Conservation (phyloP, 2,113 vertebrate species). For the Hipposideros armiger region DNA sequence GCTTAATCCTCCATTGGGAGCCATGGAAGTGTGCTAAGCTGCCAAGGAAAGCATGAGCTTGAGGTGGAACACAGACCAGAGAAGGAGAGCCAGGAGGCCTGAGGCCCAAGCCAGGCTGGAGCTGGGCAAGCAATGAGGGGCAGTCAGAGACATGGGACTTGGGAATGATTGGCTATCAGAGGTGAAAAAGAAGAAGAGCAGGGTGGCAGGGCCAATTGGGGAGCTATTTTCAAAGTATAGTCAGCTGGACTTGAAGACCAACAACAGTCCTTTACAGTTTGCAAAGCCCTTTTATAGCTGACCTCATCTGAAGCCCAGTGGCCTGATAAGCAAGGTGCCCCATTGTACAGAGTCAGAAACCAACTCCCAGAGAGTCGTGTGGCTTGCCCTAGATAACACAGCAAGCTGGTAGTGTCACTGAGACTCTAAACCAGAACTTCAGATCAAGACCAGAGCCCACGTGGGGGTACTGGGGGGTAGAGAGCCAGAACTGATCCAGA, state of each 20-base stretch:
- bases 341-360: not conserved
- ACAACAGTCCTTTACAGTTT: not conserved
- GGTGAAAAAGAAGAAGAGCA: not conserved
- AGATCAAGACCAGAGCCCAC: not conserved
- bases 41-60: not conserved
- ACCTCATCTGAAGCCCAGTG: not conserved
- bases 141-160: not conserved
- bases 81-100: not conserved
- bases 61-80: not conserved
- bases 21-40: not conserved
- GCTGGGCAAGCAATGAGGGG: not conserved
- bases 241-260: not conserved
- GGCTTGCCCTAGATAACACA: not conserved
- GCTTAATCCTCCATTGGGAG: not conserved
- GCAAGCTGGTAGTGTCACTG: not conserved
- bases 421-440: not conserved
- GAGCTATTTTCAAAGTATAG: not conserved
- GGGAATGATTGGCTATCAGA: not conserved
- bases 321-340: not conserved
- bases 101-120: not conserved
- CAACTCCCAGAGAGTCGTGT: not conserved
- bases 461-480: accelerated
- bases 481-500: not conserved
- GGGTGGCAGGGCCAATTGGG: not conserved
- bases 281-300: not conserved